Evolutionary conservation across 2,113 vertebrate species (phyloP).

Genomic region (Sturnira hondurensis): DNA sequence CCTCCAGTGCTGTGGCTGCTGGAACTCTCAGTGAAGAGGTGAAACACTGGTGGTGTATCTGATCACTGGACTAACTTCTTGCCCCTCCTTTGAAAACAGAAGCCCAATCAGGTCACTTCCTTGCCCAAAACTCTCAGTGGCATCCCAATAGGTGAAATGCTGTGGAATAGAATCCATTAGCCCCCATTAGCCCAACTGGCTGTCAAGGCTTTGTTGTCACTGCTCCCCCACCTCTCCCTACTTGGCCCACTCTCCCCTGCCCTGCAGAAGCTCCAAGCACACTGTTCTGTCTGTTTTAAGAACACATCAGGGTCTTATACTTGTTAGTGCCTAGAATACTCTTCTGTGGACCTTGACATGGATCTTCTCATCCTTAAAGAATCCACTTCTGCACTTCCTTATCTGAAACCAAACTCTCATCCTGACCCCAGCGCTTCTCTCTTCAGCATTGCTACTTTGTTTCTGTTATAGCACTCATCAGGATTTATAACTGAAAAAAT

Average conservation of each 20-base stretch:
- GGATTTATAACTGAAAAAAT: background rate
- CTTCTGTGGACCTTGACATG: background rate
- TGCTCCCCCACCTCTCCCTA: background rate
- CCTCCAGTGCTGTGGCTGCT: too few relatives aligned
- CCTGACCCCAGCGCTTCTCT: background rate
- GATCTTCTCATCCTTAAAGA: background rate
- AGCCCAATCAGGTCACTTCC: background rate
- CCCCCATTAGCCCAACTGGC: too few relatives aligned
- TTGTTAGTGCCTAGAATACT: background rate
- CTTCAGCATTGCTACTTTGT: background rate
- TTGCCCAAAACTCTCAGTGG: background rate
- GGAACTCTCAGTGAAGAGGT: background rate
- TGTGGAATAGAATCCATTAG: too few relatives aligned
- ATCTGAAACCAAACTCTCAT: background rate
- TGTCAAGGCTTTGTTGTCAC: background rate
- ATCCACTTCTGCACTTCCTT: background rate
- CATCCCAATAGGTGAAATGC: background rate
- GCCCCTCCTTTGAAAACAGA: background rate
- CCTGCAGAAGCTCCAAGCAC: background rate
- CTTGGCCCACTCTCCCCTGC: rapidly evolving
- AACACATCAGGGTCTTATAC: background rate
- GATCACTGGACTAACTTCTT: background rate
- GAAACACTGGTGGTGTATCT: rapidly evolving
- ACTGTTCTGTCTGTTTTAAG: background rate
- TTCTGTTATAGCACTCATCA: background rate